Base-by-base conservation (phyloP, 1,140 invertebrate genomes). In the Nasonia giraulti region DNA sequence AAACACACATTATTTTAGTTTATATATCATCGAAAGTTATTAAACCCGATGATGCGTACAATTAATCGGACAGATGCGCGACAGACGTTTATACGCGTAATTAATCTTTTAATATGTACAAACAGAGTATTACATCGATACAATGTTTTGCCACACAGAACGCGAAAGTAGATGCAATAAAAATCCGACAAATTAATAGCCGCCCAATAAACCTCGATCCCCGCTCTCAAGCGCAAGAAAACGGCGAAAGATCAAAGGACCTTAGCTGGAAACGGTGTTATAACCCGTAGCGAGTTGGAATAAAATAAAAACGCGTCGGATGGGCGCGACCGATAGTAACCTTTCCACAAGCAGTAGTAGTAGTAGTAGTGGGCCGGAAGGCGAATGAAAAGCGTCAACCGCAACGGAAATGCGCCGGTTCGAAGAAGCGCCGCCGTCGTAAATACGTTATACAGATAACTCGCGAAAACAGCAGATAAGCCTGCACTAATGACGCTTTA, bases 271-370 rank as follows among this genome's bases (percentile, higher is more conserved):
- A 62, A 62, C 6, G 17, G 55, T 20, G 7, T 62, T 27, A 62
- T n/a, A 62, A 62, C 4, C 55, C 55, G 40, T 0, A 20, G 55
- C 7, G 27, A 27, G 55, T 62, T 6, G 55, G 7, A n/a, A 62
- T 62, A 62, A 62, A 62, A 62, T 4, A n/a, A 20, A n/a, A 62
- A 62, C n/a, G 1, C 55, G 20, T 62, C 55, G 55, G 55, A 62
- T 62, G 55, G 55, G 55, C 55, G 55, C 55, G 55, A 62, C 55
- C 55, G 55, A 62, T 62, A 62, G 55, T 62, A 62, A 62, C 55
- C 55, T 62, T n/a, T 62, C 55, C 3, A 2, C 55, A 17, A 62
- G 55, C 6, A n/a, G 33, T 6, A 37, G 33, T 37, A 6, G 33
- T 17, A 50, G 44, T 47, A 0, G 33, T 44, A 44, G 40, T 62